Percentiles rank a stretch among this genome's conserved stretches.
Evolutionary conservation across 2,888 invertebrate species (phyloP).

Genomic region (Cheilosia grossa): DNA sequence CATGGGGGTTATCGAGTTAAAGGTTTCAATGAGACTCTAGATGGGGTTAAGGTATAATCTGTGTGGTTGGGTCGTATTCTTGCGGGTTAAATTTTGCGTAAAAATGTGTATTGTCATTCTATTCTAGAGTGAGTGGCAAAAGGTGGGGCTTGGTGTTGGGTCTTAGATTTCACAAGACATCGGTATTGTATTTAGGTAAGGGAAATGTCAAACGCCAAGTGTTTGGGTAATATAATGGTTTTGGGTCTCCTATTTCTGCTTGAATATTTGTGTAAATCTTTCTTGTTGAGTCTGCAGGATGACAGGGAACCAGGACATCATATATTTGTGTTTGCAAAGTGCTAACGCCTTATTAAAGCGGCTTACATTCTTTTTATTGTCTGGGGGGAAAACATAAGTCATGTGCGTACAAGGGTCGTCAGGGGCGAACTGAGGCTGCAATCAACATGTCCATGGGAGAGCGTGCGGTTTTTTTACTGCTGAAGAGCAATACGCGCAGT

Average conservation of each 20-base stretch:
- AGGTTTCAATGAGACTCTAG: conserved; percentile 17
- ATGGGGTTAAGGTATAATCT: conserved; percentile 34
- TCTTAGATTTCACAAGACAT: conserved; percentile 21
- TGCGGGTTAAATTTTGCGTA: conserved; percentile 44
- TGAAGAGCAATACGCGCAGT: too few relatives aligned
- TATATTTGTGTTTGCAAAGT: too few relatives aligned
- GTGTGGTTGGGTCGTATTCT: conserved; percentile 1
- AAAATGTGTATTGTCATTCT: conserved; percentile 36
- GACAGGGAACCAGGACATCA: not conserved
- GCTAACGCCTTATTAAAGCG: too few relatives aligned
- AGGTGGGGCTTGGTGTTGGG: not conserved
- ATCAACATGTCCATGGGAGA: too few relatives aligned
- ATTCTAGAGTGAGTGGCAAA: conserved; percentile 10
- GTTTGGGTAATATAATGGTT: conserved; percentile 4
- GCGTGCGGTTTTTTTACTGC: too few relatives aligned
- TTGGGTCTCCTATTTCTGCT: conserved; percentile 5
- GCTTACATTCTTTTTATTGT: too few relatives aligned
- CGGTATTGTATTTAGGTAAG: not conserved
- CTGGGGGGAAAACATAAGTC: too few relatives aligned
- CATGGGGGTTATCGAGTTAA: conserved; percentile 46
- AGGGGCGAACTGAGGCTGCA: too few relatives aligned
- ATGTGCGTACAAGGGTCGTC: too few relatives aligned
- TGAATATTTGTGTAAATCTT: conserved; percentile 18
- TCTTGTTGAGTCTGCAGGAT: conserved; percentile 1
- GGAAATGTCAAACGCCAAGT: not conserved